Base-by-base conservation (phyloP, 1,140 invertebrate species). In the Drosophila micromelanica region DNA sequence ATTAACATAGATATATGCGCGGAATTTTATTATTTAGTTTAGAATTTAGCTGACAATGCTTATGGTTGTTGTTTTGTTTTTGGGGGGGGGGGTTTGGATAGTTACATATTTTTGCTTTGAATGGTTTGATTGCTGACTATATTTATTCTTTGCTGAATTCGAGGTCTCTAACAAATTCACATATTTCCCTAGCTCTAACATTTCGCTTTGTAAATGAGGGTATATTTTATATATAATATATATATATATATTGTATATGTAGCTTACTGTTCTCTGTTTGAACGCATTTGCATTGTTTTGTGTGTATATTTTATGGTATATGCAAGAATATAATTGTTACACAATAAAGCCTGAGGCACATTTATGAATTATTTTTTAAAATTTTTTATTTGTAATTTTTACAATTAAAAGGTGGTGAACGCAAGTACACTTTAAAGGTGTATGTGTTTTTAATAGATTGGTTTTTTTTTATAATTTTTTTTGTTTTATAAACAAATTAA, bases 331-430 rank as follows among this genome's bases (percentile, higher is more conserved):
- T 85, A 80, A 72, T 90, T 90, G 80, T 90, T 90, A 86, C 86
- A 90, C 86, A 90, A 90, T 86, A 82, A 77, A 82, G 87, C 86
- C 86, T 90, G 86, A 90, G 86, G 86, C 87, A 90, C 87, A 80
- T 77, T 80, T 71, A 86, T 82, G 60, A 77, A 73, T 79, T 89
- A 46, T 37, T 55, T 42, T 48, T 65, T 73, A 63, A 57, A 74
- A 61, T 85, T 73, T 43, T 27, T 23, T 17, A 13, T 12, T 56
- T 40, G 45, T 55, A 17, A 27, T 20, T 54, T 54, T 55, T 27
- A 55, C 37, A 64, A 55, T 56, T 52, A 9, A 63, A 68, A 67
- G 13, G 38, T 45, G 51, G 43, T 49, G 38, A 82, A 76, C 61
- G 35, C 40, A 85, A 70, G 54, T 12, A 15, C 40, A 23, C 56